Evolutionary conservation across 2,797 vertebrate species (phyloP).

Genomic region (Fratercula arctica): DNA sequence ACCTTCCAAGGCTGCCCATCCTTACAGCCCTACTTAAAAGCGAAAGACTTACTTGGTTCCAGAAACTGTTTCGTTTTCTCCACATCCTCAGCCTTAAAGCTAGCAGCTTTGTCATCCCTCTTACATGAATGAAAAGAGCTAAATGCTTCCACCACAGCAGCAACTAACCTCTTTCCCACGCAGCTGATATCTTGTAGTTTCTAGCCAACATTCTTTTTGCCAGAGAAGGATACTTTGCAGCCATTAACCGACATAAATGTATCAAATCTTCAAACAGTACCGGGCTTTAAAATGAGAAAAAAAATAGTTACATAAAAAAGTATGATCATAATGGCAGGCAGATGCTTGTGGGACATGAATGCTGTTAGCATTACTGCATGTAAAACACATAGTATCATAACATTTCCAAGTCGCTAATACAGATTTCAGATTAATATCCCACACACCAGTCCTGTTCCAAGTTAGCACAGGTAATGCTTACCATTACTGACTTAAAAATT

Average conservation of each 20-base stretch:
- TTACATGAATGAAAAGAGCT: neutral
- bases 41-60: neutral
- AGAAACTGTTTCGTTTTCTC: neutral
- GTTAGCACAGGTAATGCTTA: neutral
- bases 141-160: neutral
- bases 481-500: neutral
- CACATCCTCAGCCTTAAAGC: neutral
- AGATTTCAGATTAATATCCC: neutral
- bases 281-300: constrained; percentile 75
- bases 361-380: neutral
- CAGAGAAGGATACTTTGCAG: constrained; percentile 76
- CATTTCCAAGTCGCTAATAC: neutral
- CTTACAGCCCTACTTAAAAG: neutral
- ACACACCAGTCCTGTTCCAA: neutral
- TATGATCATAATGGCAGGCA: neutral
- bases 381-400: neutral
- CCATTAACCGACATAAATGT: constrained; percentile 84
- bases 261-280: constrained; percentile 84
- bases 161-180: constrained; percentile 88
- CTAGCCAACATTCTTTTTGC: constrained; percentile 80
- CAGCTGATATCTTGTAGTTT: constrained; percentile 79
- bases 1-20: neutral
- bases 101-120: neutral
- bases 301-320: neutral
- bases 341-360: neutral